Evolutionary conservation across 2,113 vertebrate species (phyloP).

Genomic region (Macrotis lagotis): DNA sequence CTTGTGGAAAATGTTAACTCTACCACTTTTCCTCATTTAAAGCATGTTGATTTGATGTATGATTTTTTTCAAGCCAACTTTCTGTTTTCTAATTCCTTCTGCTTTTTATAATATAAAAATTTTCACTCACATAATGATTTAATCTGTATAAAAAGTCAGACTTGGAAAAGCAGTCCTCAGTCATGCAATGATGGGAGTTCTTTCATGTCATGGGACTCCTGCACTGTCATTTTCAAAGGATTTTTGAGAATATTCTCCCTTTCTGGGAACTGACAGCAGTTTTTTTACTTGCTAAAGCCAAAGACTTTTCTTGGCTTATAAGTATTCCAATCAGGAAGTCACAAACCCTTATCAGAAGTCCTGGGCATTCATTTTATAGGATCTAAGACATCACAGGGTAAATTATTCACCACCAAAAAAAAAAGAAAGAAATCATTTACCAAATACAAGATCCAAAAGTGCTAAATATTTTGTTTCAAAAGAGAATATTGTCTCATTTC

Average conservation of each 20-base stretch:
- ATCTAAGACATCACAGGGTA: slow-evolving; percentile 43
- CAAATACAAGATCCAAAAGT: slow-evolving; percentile 57
- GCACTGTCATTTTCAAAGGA: slow-evolving; percentile 5
- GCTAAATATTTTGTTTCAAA: slow-evolving; percentile 65
- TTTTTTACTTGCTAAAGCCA: slow-evolving; percentile 15
- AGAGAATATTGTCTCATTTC: slow-evolving; percentile 63
- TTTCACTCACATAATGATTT: not conserved
- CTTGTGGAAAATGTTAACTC: slow-evolving; percentile 25
- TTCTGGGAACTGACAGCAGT: not conserved
- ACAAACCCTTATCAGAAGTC: slow-evolving; percentile 10
- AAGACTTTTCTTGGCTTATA: slow-evolving; percentile 36
- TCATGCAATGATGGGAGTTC: not conserved
- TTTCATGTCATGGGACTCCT: not conserved
- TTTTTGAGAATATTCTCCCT: not conserved
- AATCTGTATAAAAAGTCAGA: slow-evolving; percentile 5
- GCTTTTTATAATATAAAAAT: slow-evolving; percentile 9
- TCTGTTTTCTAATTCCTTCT: not conserved
- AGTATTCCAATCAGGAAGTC: slow-evolving; percentile 43
- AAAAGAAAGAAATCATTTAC: slow-evolving; percentile 54
- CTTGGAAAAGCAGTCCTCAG: not conserved
- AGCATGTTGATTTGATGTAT: not conserved
- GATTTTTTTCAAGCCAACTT: not conserved
- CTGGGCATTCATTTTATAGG: not conserved
- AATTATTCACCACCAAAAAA: slow-evolving; percentile 63
- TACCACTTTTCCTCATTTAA: not conserved